A percentile compares a stretch with the other conserved stretches of the same genome.
Evolutionary conservation across 2,888 invertebrate genomes (phyloP).

Genomic region (Odontomyia ornata): DNA sequence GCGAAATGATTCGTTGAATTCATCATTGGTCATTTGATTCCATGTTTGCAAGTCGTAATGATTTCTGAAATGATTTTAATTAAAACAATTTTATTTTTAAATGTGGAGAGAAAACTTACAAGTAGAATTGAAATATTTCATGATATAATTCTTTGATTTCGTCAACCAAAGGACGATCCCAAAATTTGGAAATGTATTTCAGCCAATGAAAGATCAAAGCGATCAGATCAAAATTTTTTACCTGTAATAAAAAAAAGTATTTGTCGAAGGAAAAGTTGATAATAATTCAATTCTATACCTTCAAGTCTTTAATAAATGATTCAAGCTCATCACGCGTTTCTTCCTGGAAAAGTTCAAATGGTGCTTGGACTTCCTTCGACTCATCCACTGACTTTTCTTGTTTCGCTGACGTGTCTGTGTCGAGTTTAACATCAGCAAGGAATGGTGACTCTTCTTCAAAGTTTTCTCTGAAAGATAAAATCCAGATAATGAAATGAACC

Average conservation of each 20-base stretch:
- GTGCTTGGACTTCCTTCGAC: slow-evolving; percentile 41
- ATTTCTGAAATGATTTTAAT: slow-evolving; percentile 51
- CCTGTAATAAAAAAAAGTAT: slow-evolving; percentile 6
- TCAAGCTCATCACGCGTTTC: slow-evolving; percentile 53
- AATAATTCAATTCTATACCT: slow-evolving; percentile 42
- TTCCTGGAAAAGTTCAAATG: slow-evolving; percentile 53
- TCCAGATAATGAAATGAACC: background rate
- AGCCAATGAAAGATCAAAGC: slow-evolving; percentile 56
- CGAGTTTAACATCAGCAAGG: slow-evolving; percentile 46
- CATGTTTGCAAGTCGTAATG: slow-evolving; percentile 55
- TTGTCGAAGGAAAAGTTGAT: slow-evolving; percentile 11
- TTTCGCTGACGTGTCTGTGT: slow-evolving; percentile 42
- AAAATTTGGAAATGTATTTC: slow-evolving; percentile 55
- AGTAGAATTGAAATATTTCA: slow-evolving; percentile 54
- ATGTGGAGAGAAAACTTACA: slow-evolving; percentile 50
- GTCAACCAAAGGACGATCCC: slow-evolving; percentile 53
- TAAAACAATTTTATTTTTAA: slow-evolving; percentile 8
- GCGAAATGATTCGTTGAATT: slow-evolving; percentile 54
- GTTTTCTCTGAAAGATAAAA: slow-evolving; percentile 50
- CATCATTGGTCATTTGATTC: slow-evolving; percentile 54
- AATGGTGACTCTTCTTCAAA: slow-evolving; percentile 55
- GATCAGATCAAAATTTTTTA: slow-evolving; percentile 54
- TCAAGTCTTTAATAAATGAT: slow-evolving; percentile 52
- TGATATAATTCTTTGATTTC: slow-evolving; percentile 54
- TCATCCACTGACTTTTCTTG: slow-evolving; percentile 25